phyloP scores from a whole-genome alignment of 2,888 invertebrate genomes.

The Nephrocerus scutellatus region DNA sequence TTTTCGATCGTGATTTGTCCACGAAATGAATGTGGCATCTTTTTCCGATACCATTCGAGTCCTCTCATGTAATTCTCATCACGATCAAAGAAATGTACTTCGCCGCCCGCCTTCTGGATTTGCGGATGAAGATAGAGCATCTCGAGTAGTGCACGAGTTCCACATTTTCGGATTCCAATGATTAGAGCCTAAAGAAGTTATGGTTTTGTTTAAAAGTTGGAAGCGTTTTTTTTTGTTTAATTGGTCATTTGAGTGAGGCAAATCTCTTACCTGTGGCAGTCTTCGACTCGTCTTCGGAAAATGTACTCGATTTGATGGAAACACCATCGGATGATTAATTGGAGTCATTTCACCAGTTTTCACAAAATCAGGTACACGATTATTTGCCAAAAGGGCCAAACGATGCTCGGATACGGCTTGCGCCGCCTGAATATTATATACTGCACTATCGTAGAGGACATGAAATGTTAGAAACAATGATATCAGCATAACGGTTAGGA shows the following conservation, averaged over 20 bases:
- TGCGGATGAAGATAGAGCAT: conserved; percentile 91
- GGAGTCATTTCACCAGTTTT: conserved; percentile 37
- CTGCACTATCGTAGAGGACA: conserved; percentile 76
- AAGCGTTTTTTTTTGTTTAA: too few relatives aligned
- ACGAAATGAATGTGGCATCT: conserved; percentile 88
- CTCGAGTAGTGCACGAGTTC: conserved; percentile 91
- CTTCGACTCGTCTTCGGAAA: conserved; percentile 58
- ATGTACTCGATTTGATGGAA: conserved; percentile 51
- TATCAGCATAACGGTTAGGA: conserved; percentile 71
- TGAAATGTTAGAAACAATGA: conserved; percentile 80
- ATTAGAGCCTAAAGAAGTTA: conserved; percentile 68
- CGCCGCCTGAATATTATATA: conserved; percentile 69
- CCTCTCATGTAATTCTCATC: conserved; percentile 88
- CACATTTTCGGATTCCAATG: conserved; percentile 93
- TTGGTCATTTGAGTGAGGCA: too few relatives aligned
- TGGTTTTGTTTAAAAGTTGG: too few relatives aligned
- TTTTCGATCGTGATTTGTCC: conserved; percentile 95
- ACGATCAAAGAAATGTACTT: conserved; percentile 95
- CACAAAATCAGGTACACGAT: conserved; percentile 32
- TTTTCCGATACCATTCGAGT: conserved; percentile 88
- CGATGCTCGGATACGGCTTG: conserved; percentile 56
- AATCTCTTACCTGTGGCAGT: conserved; percentile 53
- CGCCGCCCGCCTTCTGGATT: conserved; percentile 87
- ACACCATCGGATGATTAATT: conserved; percentile 47
- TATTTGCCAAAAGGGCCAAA: conserved; percentile 34